phyloP scores from a whole-genome alignment of 2,113 vertebrate genomes.

The Xenopus laevis region DNA sequence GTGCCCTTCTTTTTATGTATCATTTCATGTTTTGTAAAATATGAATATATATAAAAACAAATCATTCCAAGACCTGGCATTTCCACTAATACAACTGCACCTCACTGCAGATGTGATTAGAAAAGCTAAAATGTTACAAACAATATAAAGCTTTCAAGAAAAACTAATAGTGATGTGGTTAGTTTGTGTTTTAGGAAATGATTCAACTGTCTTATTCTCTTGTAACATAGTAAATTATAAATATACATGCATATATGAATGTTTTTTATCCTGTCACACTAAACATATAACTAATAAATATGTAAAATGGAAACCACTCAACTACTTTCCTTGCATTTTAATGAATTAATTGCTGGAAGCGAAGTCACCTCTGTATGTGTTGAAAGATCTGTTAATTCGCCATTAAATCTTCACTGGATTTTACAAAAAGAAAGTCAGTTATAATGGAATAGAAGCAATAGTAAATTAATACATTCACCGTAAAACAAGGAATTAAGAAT shows the following conservation, averaged over 20 bases:
- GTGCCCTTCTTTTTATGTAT: no score
- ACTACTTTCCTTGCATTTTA: not conserved
- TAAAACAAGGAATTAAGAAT: no score
- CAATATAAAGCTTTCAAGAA: no score
- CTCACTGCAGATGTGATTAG: not conserved
- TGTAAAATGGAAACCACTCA: not conserved
- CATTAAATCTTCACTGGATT: no score
- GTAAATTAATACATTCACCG: no score
- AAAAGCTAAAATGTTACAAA: no score
- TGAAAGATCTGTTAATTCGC: not conserved
- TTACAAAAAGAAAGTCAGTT: no score
- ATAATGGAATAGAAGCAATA: no score
- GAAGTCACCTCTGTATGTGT: not conserved
- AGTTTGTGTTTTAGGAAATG: no score
- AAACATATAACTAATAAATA: slow-evolving; percentile 11
- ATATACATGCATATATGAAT: not conserved
- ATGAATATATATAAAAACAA: not conserved
- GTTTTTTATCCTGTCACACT: not conserved
- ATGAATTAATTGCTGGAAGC: slow-evolving; percentile 8
- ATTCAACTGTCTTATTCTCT: not conserved
- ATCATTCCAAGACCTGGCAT: not conserved
- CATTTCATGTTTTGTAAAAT: no score
- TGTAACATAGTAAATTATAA: not conserved
- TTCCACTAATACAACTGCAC: slow-evolving; percentile 1
- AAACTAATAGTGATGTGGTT: no score